These are phyloP conservation scores for Cylloceria caligata DNA, from an alignment of 2,888 invertebrate species.

Conservation along the genomic window DNA sequence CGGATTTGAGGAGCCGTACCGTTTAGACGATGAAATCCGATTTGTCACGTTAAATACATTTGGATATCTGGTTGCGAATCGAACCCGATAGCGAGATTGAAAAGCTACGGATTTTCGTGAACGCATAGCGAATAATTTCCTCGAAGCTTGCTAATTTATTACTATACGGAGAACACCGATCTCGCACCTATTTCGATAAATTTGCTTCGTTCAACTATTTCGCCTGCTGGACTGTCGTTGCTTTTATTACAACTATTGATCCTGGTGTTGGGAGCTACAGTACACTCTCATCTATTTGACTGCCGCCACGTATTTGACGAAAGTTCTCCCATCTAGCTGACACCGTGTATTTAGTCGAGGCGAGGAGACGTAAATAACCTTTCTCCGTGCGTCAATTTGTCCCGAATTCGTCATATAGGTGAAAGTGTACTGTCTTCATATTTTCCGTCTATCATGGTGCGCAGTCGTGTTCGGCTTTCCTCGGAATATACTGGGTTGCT, in stretches of 20 bases:
- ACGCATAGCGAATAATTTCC: conserved; percentile 28
- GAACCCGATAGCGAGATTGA: conserved; percentile 21
- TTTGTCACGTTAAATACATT: conserved; percentile 7
- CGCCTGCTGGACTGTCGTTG: background rate
- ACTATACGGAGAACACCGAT: conserved; percentile 24
- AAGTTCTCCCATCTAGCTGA: background rate
- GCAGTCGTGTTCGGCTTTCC: conserved; percentile 52
- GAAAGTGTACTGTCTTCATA: background rate
- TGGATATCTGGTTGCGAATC: conserved; percentile 9
- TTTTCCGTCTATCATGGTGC: conserved; percentile 11
- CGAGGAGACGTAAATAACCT: background rate
- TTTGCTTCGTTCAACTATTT: conserved; percentile 13
- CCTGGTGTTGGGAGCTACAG: too few relatives aligned
- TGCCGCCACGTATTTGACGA: background rate
- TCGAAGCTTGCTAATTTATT: conserved; percentile 36
- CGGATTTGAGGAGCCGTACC: conserved; percentile 25
- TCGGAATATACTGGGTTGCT: conserved; percentile 68
- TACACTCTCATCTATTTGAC: background rate
- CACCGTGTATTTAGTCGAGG: background rate
- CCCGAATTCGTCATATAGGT: background rate
- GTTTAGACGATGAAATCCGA: conserved; percentile 24
- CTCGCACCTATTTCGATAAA: conserved; percentile 28
- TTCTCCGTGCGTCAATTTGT: background rate
- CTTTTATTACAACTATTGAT: conserved; percentile 1
- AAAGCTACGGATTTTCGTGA: conserved; percentile 20